These are phyloP conservation scores for Pseudococcus longispinus DNA, from an alignment of 2,888 invertebrate genomes.

Conservation along the genomic window DNA sequence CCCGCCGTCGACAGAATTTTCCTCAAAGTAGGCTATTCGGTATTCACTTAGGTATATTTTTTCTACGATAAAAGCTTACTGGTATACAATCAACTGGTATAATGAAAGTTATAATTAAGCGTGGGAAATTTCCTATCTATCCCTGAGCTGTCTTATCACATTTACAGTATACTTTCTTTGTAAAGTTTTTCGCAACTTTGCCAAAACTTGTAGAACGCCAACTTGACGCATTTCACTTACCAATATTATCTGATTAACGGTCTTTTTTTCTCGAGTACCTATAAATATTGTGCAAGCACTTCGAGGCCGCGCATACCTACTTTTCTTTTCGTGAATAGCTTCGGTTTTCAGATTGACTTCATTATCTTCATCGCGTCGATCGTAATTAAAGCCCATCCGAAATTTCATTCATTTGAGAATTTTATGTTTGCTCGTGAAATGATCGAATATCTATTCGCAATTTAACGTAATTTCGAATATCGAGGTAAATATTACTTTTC, in stretches of 20 bases:
- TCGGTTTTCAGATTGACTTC: not conserved
- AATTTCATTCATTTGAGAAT: no score
- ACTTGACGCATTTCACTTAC: slow-evolving; percentile 21
- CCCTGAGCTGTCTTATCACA: slow-evolving; percentile 10
- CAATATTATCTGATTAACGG: slow-evolving; percentile 13
- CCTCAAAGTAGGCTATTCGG: not conserved
- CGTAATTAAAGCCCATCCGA: no score
- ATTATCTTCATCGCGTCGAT: not conserved
- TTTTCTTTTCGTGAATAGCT: not conserved
- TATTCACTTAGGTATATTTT: not conserved
- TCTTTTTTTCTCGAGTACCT: not conserved
- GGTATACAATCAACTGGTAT: slow-evolving; percentile 13
- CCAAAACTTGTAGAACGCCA: slow-evolving; percentile 21
- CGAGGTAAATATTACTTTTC: no score
- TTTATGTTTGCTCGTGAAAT: no score
- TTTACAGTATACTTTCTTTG: slow-evolving; percentile 16
- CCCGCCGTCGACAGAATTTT: not conserved
- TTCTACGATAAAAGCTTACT: not conserved
- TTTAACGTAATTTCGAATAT: no score
- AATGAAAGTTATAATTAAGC: slow-evolving; percentile 17
- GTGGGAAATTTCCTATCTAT: slow-evolving; percentile 2
- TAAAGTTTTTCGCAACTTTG: slow-evolving; percentile 15
- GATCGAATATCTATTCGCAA: no score
- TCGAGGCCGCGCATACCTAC: not conserved
- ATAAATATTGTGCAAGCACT: not conserved